These are phyloP conservation scores for Meda fulgida DNA, from an alignment of 2,797 vertebrate genomes.

Conservation along the genomic window DNA sequence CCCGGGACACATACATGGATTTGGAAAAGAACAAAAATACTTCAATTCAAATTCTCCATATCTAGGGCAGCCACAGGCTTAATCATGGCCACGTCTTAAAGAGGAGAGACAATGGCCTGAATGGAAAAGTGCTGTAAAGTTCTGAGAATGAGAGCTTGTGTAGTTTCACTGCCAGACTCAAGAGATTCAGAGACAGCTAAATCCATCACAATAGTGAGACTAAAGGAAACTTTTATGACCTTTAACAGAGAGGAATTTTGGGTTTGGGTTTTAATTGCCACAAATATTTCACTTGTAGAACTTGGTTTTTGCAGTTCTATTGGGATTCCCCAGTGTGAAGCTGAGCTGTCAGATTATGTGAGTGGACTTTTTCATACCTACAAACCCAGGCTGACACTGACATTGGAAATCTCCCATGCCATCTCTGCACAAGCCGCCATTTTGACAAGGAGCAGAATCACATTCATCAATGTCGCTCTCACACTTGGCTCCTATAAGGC, in stretches of 20 bases:
- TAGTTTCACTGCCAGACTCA: constrained; percentile 33
- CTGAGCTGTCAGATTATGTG: constrained; percentile 44
- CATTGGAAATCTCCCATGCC: constrained; percentile 86
- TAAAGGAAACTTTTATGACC: constrained; percentile 23
- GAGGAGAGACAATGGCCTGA: constrained; percentile 45
- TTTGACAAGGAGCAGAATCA: constrained; percentile 88
- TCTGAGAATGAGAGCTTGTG: constrained; percentile 45
- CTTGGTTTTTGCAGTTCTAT: neutral
- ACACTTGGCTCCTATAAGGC: constrained; percentile 90
- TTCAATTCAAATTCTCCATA: constrained; percentile 7
- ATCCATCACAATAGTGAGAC: constrained; percentile 29
- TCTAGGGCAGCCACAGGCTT: constrained; percentile 39
- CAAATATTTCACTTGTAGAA: neutral
- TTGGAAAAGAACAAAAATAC: constrained; percentile 9
- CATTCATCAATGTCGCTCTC: constrained; percentile 94
- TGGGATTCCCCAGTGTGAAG: neutral
- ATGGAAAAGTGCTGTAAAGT: constrained; percentile 59
- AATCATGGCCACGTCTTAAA: constrained; percentile 48
- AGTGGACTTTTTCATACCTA: constrained; percentile 76
- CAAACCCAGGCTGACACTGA: constrained; percentile 88
- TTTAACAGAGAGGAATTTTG: constrained; percentile 23
- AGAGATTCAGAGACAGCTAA: constrained; percentile 47
- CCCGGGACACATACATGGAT: neutral
- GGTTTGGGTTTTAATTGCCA: neutral
- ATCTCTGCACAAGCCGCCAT: constrained; percentile 88